A percentile compares a stretch with the other conserved stretches of the same genome.
Conservation (phyloP, 2,797 vertebrate genomes). For the Pteropus rufus region DNA sequence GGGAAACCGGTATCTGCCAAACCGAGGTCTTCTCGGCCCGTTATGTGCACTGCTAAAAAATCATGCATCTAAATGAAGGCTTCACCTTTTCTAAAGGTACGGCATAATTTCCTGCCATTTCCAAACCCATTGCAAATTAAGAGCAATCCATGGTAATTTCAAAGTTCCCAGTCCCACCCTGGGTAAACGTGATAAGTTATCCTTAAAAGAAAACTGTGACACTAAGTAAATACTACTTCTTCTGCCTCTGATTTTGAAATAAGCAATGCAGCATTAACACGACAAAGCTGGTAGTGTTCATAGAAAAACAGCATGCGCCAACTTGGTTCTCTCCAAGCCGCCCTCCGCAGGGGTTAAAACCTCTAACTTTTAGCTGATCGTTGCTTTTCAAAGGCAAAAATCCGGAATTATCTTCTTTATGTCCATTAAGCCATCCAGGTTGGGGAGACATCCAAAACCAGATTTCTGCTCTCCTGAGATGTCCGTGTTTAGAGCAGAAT, state of each 20-base stretch:
- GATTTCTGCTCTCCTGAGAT: not conserved
- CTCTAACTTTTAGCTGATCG: not conserved
- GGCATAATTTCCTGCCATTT: not conserved
- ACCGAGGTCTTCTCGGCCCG: not conserved
- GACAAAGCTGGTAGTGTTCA: not conserved
- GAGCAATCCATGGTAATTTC: not conserved
- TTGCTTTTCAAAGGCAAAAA: constrained; percentile 15
- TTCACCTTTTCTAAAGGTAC: not conserved
- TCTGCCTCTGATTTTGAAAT: not conserved
- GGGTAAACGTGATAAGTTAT: not conserved
- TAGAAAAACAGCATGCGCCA: not conserved
- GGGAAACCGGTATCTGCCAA: not conserved
- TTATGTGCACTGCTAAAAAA: not conserved
- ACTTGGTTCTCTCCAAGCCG: not conserved
- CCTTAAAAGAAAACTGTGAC: not conserved
- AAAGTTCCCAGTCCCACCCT: not conserved
- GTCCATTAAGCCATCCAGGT: not conserved
- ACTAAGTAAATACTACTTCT: not conserved
- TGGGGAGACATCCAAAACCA: not conserved
- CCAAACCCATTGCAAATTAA: not conserved
- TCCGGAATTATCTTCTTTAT: not conserved
- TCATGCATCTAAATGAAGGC: not conserved
- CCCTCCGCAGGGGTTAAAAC: not conserved
- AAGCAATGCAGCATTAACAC: not conserved
- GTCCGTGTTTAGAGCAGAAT: not conserved